Evolutionary conservation across 2,888 invertebrate species (phyloP), one percentile per base, ranked within the genome.

Genomic region (Pammene fasciana): DNA sequence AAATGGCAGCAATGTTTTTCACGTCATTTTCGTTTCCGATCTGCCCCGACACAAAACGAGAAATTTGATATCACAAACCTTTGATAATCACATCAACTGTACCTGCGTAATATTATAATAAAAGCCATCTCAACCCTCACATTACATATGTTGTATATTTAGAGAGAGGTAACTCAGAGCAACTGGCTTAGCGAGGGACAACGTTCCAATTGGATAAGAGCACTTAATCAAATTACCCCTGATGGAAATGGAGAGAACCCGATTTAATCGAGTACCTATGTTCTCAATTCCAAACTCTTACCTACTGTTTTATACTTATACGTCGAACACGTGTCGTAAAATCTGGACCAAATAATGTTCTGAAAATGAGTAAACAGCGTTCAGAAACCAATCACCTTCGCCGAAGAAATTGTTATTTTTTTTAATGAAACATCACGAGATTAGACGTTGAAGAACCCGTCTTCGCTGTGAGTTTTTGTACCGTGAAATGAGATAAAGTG

Each of bases 401-500:
- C 10, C 38, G 80, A 82, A 79, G 77, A 87, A 86, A 89, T 90
- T 88, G 88, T 82, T n/a, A n/a, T n/a, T 89, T 90, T 89, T 85
- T 78, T 81, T 80, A 84, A 83, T 82, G 78, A 81, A 78, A 80
- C 76, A 75, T 77, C 71, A 72, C 72, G 72, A 77, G 74, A 76
- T 75, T 70, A 73, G 76, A 75, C 73, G 73, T 70, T 71, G 73
- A 77, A 77, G 76, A 75, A 74, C 73, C 74, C 75, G 74, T 74
- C 74, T 76, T 73, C 76, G 75, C 73, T 72, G 76, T 76, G 75
- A 87, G 83, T 86, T 87, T 86, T 85, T 83, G 82, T 83, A 78
- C 83, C 87, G 86, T 87, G 85, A 90, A 90, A 90, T 88, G 82
- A 88, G 86, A 88, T 88, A 87, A 86, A 85, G 81, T 82, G 84